A percentile compares a stretch with the other conserved stretches of the same genome.
Evolutionary conservation across 2,797 vertebrate species (phyloP).

Genomic region (Trematomus bernacchii): DNA sequence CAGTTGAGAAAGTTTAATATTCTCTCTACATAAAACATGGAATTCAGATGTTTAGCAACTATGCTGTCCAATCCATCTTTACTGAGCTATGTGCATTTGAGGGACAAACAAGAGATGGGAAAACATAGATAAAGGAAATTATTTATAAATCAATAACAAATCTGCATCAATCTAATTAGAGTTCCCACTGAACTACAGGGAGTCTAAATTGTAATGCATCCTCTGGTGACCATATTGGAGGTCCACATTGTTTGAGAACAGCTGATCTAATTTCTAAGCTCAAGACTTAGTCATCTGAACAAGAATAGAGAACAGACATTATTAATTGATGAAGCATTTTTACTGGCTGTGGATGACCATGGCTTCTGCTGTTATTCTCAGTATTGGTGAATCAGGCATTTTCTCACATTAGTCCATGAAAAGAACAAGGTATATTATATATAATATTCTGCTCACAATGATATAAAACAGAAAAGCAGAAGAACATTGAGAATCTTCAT

Average conservation of each 20-base stretch:
- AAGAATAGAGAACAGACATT: slow-evolving; percentile 38
- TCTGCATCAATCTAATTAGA: not conserved
- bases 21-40: not conserved
- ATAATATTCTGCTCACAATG: not conserved
- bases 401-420: not conserved
- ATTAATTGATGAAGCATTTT: slow-evolving; percentile 49
- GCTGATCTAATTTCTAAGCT: slow-evolving; percentile 59
- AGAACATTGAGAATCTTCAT: no score
- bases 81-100: not conserved
- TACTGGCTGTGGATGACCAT: slow-evolving; percentile 3
- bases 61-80: not conserved
- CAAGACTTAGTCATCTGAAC: slow-evolving; percentile 38
- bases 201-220: slow-evolving; percentile 17
- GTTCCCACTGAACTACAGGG: not conserved
- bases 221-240: slow-evolving; percentile 22
- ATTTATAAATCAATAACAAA: not conserved
- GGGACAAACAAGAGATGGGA: not conserved
- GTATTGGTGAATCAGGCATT: not conserved
- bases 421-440: not conserved
- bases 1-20: not conserved
- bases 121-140: not conserved
- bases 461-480: not conserved
- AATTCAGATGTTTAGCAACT: not conserved
- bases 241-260: slow-evolving; percentile 27
- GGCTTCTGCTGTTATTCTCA: not conserved